A percentile compares a stretch with the other conserved stretches of the same genome.
phyloP scores from a whole-genome alignment of 2,888 invertebrate species.

The Cecidostiba fungosa region DNA sequence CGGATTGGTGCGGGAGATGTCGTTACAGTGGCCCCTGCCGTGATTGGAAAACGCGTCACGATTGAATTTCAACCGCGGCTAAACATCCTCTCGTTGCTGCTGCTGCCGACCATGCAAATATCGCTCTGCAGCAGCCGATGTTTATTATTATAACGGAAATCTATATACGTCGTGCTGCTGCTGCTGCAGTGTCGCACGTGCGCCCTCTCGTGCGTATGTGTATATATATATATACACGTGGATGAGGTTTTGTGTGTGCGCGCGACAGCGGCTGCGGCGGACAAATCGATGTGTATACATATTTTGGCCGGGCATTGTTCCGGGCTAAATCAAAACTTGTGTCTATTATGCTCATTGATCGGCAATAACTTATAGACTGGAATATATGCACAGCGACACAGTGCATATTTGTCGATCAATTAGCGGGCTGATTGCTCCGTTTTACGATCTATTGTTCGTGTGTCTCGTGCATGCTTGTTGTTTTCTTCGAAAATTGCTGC shows the following conservation, averaged over 20 bases:
- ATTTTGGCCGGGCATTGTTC: conserved; percentile 50
- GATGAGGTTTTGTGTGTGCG: conserved; percentile 4
- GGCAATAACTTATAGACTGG: conserved; percentile 45
- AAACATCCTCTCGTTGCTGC: conserved; percentile 48
- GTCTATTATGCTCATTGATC: conserved; percentile 52
- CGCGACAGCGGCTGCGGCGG: background rate
- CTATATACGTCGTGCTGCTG: conserved; percentile 34
- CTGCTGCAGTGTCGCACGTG: background rate
- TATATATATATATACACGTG: background rate
- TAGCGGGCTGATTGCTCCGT: conserved; percentile 13
- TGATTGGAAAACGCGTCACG: conserved; percentile 65
- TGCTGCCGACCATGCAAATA: conserved; percentile 56
- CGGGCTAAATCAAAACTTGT: conserved; percentile 57
- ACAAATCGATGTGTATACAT: conserved; percentile 56
- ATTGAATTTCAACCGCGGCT: conserved; percentile 64
- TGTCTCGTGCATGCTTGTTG: background rate
- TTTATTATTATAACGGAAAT: conserved; percentile 64
- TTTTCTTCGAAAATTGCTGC: conserved; percentile 3
- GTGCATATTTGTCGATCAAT: conserved; percentile 53
- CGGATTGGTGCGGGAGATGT: conserved; percentile 55
- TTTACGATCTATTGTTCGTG: background rate
- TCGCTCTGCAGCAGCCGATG: conserved; percentile 44
- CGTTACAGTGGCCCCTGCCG: conserved; percentile 54
- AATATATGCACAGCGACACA: background rate
- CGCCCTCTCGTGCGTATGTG: background rate